Base-by-base conservation (phyloP, 2,888 invertebrate species). In the Tetramorium bicarinatum region DNA sequence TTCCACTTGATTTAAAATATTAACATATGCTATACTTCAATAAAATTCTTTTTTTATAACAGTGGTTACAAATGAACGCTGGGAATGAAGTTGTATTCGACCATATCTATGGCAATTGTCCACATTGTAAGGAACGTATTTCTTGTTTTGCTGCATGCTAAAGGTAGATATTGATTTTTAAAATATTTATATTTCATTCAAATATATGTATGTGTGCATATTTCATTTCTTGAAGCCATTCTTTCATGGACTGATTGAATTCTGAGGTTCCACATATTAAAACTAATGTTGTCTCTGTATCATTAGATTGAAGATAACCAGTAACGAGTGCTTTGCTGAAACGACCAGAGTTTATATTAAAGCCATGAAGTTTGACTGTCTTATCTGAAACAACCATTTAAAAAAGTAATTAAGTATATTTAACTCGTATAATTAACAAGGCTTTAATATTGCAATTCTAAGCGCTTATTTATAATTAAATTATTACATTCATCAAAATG, bases 21-120 rank as follows among this genome's bases (percentile, higher is more conserved):
- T 38, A 34, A 62, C n/a, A n/a, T 38, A 21, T 11, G 34, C 34
- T 49, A 49, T 69, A 52, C 3, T n/a, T 69, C 0, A 52, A 52
- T 71, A 38, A 34, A 49, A 71, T 52, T 29, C n/a, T 75, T 61
- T 34, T 34, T 92, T 91, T 83, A 56, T 7, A 56, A 76, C 77
- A 94, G 94, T 94, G 94, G 94, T 83, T 94, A 47, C 92, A 93
- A 87, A 84, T 90, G 49, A 85, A 91, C 56, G 91, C 91, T 41
- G 88, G 85, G 11, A 94, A 94, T 87, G 90, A 92, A 85, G 85
- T 93, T 72, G 89, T 91, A 11, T 95, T 95, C 75, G 86, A 88
- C 75, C 85, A 93, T 21, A 93, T 94, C 52, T 91, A 93, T 88
- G 94, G 94, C 41, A 85, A 83, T 15, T 94, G 94, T 86, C 94